Evolutionary conservation across 2,113 vertebrate genomes (phyloP), one percentile per base, ranked within the genome.

Genomic region (Thamnophis sirtalis): DNA sequence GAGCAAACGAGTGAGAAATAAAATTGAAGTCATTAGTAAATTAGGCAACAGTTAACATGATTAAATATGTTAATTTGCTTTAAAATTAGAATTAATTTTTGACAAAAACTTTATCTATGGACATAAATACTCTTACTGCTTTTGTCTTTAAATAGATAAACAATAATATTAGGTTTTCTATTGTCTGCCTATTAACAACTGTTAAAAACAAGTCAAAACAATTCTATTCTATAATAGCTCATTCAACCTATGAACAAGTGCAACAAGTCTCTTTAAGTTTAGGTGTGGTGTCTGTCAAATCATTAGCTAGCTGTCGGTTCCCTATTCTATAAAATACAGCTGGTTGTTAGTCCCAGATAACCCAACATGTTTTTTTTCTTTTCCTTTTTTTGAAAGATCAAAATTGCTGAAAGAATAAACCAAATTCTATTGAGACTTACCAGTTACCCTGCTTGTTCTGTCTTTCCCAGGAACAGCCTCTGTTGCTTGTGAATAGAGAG

Each of bases 371-470:
- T 95, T 88, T 91, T 53, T 91, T n/a, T 91, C 93, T 92, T 91
- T 92, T n/a, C 5, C 17, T 80, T 80, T 73, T 80, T 80, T 80
- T 21, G 43, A 80, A 80, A 80, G 17, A 80, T 43, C 73, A 80
- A 33, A 19, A 33, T 96, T 92, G 63, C 43, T 84, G 96, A 93
- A 92, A 95, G 88, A 96, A 94, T 93, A 89, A 89, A 95, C 85
- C 95, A 73, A 50, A 91, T 49, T 97, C 95, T 95, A 4, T 95
- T 95, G 95, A 96, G 95, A 98, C 98, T 98, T 98, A 98, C 98
- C 98, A 97, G 98, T 95, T 85, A 96, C 96, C 96, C 96, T 98
- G 97, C 97, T 97, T 92, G 97, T 96, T 95, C 97, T 92, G 94
- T 97, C 97, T 96, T 97, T 96, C 95, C 96, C 97, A 94, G 97